phyloP scores from a whole-genome alignment of 2,113 vertebrate species.

The Jacana jacana region DNA sequence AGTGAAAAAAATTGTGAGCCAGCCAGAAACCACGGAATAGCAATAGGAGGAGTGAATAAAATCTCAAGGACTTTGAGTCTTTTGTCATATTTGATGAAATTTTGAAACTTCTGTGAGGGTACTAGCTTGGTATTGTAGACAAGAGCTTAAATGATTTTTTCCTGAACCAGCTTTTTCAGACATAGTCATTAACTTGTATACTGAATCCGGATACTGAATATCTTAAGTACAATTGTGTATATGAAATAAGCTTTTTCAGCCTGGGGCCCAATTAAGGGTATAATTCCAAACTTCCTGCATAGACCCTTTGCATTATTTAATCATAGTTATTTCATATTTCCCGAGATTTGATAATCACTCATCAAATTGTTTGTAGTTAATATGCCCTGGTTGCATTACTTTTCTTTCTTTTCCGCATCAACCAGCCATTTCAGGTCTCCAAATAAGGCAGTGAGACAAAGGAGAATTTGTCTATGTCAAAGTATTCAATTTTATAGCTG shows the following conservation, averaged over 20 bases:
- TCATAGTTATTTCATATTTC: conserved; percentile 1
- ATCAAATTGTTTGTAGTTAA: neutral
- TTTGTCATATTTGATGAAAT: neutral
- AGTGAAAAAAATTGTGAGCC: neutral
- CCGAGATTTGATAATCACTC: neutral
- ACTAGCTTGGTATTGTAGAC: neutral
- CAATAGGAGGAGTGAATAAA: neutral
- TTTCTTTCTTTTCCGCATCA: neutral
- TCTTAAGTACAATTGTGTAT: neutral
- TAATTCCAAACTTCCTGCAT: neutral
- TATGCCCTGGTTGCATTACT: neutral
- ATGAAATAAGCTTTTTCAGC: neutral
- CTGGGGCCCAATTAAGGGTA: neutral
- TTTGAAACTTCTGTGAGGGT: neutral
- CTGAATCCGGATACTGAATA: neutral
- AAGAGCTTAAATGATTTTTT: neutral
- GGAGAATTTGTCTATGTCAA: conserved; percentile 66
- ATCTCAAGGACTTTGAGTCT: neutral
- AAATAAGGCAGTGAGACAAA: conserved; percentile 55
- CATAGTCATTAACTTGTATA: neutral
- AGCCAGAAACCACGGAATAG: neutral
- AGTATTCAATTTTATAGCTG: conserved; percentile 59
- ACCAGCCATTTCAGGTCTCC: neutral
- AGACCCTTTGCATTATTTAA: neutral
- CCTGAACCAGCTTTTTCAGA: neutral